Evolutionary conservation across 2,113 vertebrate genomes (phyloP), one percentile per base, ranked within the genome.

Genomic region (Muntiacus reevesi): DNA sequence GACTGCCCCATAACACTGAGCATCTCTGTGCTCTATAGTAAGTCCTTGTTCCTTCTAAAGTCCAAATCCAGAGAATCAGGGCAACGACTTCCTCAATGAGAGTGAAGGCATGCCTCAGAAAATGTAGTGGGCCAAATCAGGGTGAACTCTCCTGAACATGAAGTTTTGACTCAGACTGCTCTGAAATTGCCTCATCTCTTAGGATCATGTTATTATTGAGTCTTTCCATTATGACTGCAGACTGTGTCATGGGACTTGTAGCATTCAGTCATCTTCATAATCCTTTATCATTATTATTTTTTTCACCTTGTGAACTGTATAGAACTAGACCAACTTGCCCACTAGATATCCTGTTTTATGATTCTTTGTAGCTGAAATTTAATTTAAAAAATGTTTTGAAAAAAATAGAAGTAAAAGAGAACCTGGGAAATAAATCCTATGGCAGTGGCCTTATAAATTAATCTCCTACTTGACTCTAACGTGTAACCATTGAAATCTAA

Each of bases 191-290:
- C 28, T 94, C 21, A 21, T 2, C 14, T 36, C 47, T 81, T 67
- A 50, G 79, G 79, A 82, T 23, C 17, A n/a, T 1, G 30, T 12
- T 19, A 52, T 11, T 23, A 4, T 23, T 52, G 10, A 0, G 5
- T n/a, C 10, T 81, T 81, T 82, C 30, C 23, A 7, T 54, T 82
- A 23, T n/a, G 79, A 54, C 6, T 54, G 30, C 47, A n/a, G 19
- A 54, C 47, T n/a, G 30, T n/a, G 30, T 11, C 10, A n/a, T 0
- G 19, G 17, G 30, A n/a, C 19, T 23, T 23, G 30, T 23, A 82
- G 19, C 1, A 0, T n/a, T 52, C 17, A 52, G 10, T n/a, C 30
- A 2, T 54, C 19, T n/a, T 54, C 30, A 23, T n/a, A n/a, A 52
- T 4, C 3, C 30, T 52, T 52, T 59, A 6, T 27, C 50, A 52